Evolutionary conservation across 1,140 invertebrate genomes (phyloP), one percentile per base, ranked within the genome.

Genomic region (Pseudachorutes palmiensis): DNA sequence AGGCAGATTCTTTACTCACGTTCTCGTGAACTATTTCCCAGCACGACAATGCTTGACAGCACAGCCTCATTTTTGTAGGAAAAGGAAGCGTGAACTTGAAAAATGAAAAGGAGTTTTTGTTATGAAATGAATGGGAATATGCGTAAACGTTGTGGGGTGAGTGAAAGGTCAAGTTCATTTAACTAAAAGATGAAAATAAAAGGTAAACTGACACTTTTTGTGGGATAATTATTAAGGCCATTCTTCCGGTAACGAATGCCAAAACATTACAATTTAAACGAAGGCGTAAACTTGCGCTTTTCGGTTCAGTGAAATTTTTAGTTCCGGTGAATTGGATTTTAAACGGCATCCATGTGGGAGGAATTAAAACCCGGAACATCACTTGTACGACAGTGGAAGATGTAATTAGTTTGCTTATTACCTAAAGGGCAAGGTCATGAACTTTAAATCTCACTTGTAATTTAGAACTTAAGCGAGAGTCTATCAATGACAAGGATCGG

Each of bases 261-360:
- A n/a, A n/a, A n/a, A n/a, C n/a, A n/a, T n/a, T n/a, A n/a, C n/a
- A n/a, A n/a, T n/a, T n/a, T n/a, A n/a, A n/a, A n/a, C n/a, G n/a
- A n/a, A n/a, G n/a, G n/a, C n/a, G n/a, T n/a, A 45, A 45, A 45
- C 19, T 45, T 12, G 9, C 19, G 19, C 36, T 45, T 45, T 45
- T 45, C 36, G 36, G 36, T 45, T 45, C 36, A 45, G 36, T 45
- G 36, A 45, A 45, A n/a, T n/a, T n/a, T n/a, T n/a, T n/a, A n/a
- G n/a, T n/a, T n/a, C n/a, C n/a, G n/a, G n/a, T n/a, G n/a, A n/a
- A n/a, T n/a, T n/a, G n/a, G n/a, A n/a, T n/a, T n/a, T n/a, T n/a
- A n/a, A n/a, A n/a, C n/a, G n/a, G n/a, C n/a, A n/a, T n/a, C n/a
- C n/a, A n/a, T n/a, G n/a, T n/a, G n/a, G n/a, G n/a, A n/a, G n/a